These are phyloP conservation scores for Eilema depressum DNA, from an alignment of 2,888 invertebrate genomes.

Conservation along the genomic window DNA sequence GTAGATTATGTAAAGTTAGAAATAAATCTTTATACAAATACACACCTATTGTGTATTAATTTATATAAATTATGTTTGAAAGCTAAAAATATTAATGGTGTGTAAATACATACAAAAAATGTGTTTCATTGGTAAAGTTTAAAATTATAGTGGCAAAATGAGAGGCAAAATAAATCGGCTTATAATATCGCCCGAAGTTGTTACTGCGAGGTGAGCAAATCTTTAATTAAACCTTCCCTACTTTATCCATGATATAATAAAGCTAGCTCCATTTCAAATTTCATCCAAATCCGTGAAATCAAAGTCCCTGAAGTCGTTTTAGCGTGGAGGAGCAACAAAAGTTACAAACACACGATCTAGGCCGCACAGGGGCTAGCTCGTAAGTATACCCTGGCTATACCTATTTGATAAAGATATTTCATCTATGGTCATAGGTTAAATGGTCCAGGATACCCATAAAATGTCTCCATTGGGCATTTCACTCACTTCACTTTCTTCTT, in stretches of 20 bases:
- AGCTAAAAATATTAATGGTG: conserved; percentile 31
- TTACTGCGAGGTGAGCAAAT: conserved; percentile 64
- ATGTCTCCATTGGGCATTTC: too few relatives aligned
- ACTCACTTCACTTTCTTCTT: too few relatives aligned
- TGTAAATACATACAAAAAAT: conserved; percentile 18
- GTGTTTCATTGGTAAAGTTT: conserved; percentile 34
- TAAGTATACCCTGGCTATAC: too few relatives aligned
- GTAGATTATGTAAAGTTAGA: conserved; percentile 31
- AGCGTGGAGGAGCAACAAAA: not conserved
- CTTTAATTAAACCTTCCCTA: not conserved
- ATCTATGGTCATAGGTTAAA: too few relatives aligned
- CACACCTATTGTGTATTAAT: conserved; percentile 23
- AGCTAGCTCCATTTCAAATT: not conserved
- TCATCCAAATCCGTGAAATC: not conserved
- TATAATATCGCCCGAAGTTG: conserved; percentile 68
- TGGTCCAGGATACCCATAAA: too few relatives aligned
- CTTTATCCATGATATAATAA: too few relatives aligned
- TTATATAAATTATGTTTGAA: conserved; percentile 51
- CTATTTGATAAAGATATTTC: too few relatives aligned
- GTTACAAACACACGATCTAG: too few relatives aligned
- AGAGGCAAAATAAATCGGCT: conserved; percentile 66
- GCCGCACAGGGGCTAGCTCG: too few relatives aligned
- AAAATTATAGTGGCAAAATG: conserved; percentile 67
- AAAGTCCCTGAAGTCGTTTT: not conserved
- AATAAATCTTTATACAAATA: conserved; percentile 22